Evolutionary conservation across 1,140 invertebrate species (phyloP).

Genomic region (Nebria ingens): DNA sequence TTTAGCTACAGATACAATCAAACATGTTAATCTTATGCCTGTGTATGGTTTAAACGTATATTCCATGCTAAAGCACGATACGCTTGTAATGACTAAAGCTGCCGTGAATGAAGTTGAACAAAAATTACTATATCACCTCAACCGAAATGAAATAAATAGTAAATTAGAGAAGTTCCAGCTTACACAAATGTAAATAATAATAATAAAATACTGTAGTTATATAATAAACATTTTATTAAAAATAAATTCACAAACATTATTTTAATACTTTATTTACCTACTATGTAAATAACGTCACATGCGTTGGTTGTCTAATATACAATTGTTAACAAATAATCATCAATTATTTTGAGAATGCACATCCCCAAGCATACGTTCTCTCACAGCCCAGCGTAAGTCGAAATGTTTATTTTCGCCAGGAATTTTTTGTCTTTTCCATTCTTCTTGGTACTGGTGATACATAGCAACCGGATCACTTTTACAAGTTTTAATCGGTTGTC

Average conservation of each 20-base stretch:
- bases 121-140: constrained; percentile 66
- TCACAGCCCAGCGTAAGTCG: constrained; percentile 49
- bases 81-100: constrained; percentile 75
- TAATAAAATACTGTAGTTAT: too few relatives aligned
- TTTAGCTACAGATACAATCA: constrained; percentile 60
- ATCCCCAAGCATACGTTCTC: constrained; percentile 44
- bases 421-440: constrained; percentile 60
- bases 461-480: constrained; percentile 60
- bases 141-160: constrained; percentile 47
- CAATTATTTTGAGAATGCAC: too few relatives aligned
- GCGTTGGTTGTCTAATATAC: too few relatives aligned
- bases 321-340: too few relatives aligned
- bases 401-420: constrained; percentile 53
- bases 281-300: too few relatives aligned
- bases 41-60: constrained; percentile 80
- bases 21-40: constrained; percentile 90
- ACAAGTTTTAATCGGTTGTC: constrained; percentile 25
- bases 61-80: constrained; percentile 94
- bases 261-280: too few relatives aligned
- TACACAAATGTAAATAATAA: constrained; percentile 31
- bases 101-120: constrained; percentile 82
- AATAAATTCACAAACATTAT: too few relatives aligned
- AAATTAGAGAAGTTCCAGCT: constrained; percentile 41
- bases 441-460: constrained; percentile 61
- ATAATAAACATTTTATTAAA: too few relatives aligned